These are phyloP conservation scores for Myathropa florea DNA, from an alignment of 2,888 invertebrate species.

Conservation along the genomic window DNA sequence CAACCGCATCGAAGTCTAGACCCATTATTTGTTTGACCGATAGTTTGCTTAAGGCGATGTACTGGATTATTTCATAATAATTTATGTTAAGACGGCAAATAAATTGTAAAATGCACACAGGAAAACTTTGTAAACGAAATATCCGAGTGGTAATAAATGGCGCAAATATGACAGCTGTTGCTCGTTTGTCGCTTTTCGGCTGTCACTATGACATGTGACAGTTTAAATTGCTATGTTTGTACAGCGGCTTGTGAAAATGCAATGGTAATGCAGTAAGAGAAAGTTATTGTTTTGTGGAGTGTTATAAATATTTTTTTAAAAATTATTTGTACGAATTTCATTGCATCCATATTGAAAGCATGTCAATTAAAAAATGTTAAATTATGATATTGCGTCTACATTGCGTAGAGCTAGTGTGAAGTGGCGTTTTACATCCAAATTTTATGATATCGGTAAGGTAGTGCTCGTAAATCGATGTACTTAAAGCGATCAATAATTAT, in stretches of 20 bases:
- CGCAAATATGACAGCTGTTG: constrained; percentile 75
- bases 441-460: too few species aligned
- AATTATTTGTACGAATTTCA: too few species aligned
- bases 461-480: too few species aligned
- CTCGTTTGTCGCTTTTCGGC: constrained; percentile 69
- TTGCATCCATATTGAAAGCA: too few species aligned
- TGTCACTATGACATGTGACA: constrained; percentile 64
- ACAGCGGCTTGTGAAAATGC: constrained; percentile 19
- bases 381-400: too few species aligned
- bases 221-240: neutral
- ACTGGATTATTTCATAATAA: constrained; percentile 61
- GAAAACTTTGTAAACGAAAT: constrained; percentile 68
- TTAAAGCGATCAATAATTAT: too few species aligned
- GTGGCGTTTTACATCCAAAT: too few species aligned
- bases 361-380: too few species aligned
- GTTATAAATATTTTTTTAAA: too few species aligned
- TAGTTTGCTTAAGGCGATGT: constrained; percentile 7
- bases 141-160: constrained; percentile 73
- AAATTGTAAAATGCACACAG: constrained; percentile 32
- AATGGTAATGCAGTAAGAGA: neutral
- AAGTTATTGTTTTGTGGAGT: neutral
- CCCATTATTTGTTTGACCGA: constrained; percentile 83
- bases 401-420: too few species aligned
- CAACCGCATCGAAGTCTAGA: constrained; percentile 92
- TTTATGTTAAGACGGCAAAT: constrained; percentile 42